phyloP scores from a whole-genome alignment of 2,888 invertebrate species.

The Anaspis maculata region DNA sequence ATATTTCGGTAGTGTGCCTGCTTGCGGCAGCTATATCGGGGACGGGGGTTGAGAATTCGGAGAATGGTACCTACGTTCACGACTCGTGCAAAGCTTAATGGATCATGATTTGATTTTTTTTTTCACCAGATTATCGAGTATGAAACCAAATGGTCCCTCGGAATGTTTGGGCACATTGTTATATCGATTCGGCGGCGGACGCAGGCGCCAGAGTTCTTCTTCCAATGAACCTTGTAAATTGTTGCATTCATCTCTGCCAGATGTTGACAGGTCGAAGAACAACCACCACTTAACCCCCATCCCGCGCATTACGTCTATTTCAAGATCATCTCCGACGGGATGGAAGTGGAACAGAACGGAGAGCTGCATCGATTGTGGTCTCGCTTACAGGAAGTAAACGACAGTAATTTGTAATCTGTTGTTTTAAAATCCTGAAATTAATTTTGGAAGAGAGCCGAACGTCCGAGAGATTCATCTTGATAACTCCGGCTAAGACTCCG shows the following conservation, averaged over 20 bases:
- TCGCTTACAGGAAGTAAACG: too few species aligned
- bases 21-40: background rate
- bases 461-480: too few species aligned
- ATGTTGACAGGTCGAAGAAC: slow-evolving; percentile 10
- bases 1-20: slow-evolving; percentile 2
- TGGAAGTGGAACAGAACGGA: background rate
- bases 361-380: background rate
- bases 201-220: slow-evolving; percentile 17
- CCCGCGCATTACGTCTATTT: slow-evolving; percentile 8
- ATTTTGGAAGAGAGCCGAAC: too few species aligned
- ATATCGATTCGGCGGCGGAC: slow-evolving; percentile 17
- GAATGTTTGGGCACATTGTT: too few species aligned
- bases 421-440: too few species aligned
- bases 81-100: too few species aligned
- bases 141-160: too few species aligned
- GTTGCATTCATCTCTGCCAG: slow-evolving; percentile 19
- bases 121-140: too few species aligned
- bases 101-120: too few species aligned
- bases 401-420: too few species aligned
- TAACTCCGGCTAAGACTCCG: too few species aligned
- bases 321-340: slow-evolving; percentile 1
- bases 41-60: slow-evolving; percentile 9
- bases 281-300: slow-evolving; percentile 9
- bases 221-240: slow-evolving; percentile 10
- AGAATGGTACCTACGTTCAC: slow-evolving; percentile 12